Conservation (phyloP, 2,888 invertebrate species). For the Lasioglossum calceatum region DNA sequence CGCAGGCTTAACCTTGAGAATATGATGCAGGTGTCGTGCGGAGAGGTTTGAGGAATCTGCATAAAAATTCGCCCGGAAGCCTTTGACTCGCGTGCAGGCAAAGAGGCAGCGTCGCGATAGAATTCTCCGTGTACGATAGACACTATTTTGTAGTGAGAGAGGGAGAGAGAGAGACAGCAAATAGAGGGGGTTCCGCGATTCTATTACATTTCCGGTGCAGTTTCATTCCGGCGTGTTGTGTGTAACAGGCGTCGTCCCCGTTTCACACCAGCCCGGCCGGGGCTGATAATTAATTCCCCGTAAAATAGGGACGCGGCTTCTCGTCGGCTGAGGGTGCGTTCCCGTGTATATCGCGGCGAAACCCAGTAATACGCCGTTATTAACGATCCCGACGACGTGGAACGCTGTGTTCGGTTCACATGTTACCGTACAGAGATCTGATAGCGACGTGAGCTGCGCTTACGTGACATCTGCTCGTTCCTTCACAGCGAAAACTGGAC, state of each 20-base stretch:
- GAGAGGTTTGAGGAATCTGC: background rate
- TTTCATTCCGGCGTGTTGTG: conserved; percentile 12
- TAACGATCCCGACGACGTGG: conserved; percentile 58
- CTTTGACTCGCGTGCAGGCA: conserved; percentile 6
- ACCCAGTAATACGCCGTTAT: conserved; percentile 62
- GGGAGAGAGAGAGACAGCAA: background rate
- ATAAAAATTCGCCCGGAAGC: conserved; percentile 6
- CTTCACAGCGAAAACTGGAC: conserved; percentile 6
- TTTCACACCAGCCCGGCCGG: conserved; percentile 24
- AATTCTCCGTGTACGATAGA: background rate
- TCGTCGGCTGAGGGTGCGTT: conserved; percentile 39
- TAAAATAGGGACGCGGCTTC: conserved; percentile 56
- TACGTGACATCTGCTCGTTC: conserved; percentile 17
- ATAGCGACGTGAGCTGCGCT: conserved; percentile 30
- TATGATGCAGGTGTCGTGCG: background rate
- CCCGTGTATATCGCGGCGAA: conserved; percentile 53
- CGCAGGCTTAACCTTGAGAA: background rate
- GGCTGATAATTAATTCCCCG: conserved; percentile 64
- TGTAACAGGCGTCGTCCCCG: conserved; percentile 25
- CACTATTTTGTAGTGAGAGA: conserved; percentile 17
- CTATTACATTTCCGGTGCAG: conserved; percentile 29
- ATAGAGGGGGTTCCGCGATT: conserved; percentile 30
- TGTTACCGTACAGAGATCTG: conserved; percentile 50
- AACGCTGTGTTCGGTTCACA: conserved; percentile 37
- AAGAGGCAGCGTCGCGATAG: background rate